Evolutionary conservation across 2,888 invertebrate species (phyloP), one percentile per base, ranked within the genome.

Genomic region (Epinotia ramella): DNA sequence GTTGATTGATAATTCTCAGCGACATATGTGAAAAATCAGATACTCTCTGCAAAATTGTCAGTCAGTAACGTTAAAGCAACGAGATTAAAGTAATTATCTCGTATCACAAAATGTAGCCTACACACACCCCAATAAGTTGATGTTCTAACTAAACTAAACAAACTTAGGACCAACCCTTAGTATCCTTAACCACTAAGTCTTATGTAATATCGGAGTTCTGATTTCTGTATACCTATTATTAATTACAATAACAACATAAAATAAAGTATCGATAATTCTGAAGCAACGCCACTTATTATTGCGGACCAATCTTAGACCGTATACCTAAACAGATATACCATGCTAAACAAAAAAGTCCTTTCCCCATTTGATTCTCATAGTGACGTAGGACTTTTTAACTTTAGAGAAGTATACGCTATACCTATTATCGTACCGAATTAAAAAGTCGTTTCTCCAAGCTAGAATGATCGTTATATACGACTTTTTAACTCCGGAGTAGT

Each of bases 291-390:
- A 46, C 57, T 64, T 72, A 44, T 20, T 72, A 65, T 65, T 56
- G 24, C 53, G 56, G 49, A 28, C 64, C 64, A 72, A 40, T 64
- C 56, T 63, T 64, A 63, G 46, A 13, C 60, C 60, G 49, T 40
- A 33, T 40, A 72, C 57, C 18, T 57, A 57, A 56, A 33, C 40
- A 62, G 28, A 16, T 33, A 28, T 46, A n/a, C 0, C n/a, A 7
- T n/a, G 2, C 53, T 53, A 53, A 6, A 53, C n/a, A 13, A 53
- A 53, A 53, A 53, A 7, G n/a, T 13, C n/a, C n/a, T n/a, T 53
- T 53, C 16, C 7, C 53, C 53, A n/a, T n/a, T n/a, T 53, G 13
- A n/a, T n/a, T 53, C 13, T n/a, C n/a, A 53, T n/a, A 6, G 53
- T 16, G n/a, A 5, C 53, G 7, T 53, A 53, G 2, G 53, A 53